A percentile compares a stretch with the other conserved stretches of the same genome.
Evolutionary conservation across 2,797 vertebrate species (phyloP).

Genomic region (Trichosurus vulpecula): DNA sequence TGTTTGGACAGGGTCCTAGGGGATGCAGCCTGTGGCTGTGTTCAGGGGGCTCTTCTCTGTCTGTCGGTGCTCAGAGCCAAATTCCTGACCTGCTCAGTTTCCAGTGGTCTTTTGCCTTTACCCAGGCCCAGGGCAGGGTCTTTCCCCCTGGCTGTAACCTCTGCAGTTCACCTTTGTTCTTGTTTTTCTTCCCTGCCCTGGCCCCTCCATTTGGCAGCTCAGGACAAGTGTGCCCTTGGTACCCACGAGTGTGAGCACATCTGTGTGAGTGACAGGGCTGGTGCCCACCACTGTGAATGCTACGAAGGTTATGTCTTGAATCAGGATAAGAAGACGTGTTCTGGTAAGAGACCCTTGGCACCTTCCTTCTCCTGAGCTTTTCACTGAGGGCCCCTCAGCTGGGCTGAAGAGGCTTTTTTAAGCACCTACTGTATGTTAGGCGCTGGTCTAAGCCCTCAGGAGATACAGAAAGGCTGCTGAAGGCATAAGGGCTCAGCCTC

Average conservation of each 20-base stretch:
- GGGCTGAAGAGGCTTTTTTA: no score
- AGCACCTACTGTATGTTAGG: background rate
- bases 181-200: background rate
- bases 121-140: no score
- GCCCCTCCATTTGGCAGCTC: slow-evolving; percentile 14
- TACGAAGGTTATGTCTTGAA: slow-evolving; percentile 87
- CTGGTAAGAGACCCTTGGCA: slow-evolving; percentile 83
- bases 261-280: slow-evolving; percentile 85
- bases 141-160: no score
- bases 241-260: slow-evolving; percentile 90
- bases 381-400: no score
- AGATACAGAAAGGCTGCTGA: background rate
- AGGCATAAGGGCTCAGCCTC: no score
- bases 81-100: no score
- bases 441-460: background rate
- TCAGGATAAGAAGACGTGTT: slow-evolving; percentile 88
- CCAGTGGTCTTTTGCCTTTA: background rate
- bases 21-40: no score
- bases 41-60: background rate
- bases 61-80: background rate
- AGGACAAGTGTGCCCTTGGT: slow-evolving; percentile 84
- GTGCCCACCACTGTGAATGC: slow-evolving; percentile 88
- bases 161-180: no score
- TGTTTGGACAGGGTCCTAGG: no score
- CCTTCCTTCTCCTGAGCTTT: no score